Percentiles rank a stretch among this genome's conserved stretches.
These are phyloP conservation scores for Terrapene triunguis DNA, from an alignment of 2,113 vertebrate species.

Conservation along the genomic window DNA sequence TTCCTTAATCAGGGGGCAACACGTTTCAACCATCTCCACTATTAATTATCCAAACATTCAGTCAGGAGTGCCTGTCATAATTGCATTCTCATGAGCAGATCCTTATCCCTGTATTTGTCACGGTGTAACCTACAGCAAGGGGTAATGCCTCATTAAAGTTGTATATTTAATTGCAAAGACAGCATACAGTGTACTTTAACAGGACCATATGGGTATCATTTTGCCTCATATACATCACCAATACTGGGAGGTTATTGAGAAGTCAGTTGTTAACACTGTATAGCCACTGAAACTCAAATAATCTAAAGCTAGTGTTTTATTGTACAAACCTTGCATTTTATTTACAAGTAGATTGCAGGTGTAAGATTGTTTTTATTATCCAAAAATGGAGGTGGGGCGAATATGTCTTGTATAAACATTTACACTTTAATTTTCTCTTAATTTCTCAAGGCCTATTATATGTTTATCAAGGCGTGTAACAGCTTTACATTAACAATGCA, in stretches of 20 bases:
- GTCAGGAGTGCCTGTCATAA: not conserved
- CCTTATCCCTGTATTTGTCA: not conserved
- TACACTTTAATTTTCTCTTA: slow-evolving; percentile 80
- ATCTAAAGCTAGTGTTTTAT: not conserved
- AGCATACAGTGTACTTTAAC: not conserved
- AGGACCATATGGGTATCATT: not conserved
- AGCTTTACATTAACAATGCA: slow-evolving; percentile 79
- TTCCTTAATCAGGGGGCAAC: not conserved
- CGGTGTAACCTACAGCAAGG: not conserved
- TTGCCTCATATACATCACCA: not conserved
- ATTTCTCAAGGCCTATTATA: slow-evolving; percentile 72
- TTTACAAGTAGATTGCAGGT: slow-evolving; percentile 30
- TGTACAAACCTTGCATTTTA: not conserved
- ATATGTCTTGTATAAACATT: slow-evolving; percentile 72
- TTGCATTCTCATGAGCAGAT: not conserved
- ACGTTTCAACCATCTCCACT: not conserved
- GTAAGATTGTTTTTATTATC: not conserved
- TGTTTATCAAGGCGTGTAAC: slow-evolving; percentile 74
- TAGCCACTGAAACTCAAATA: accelerated
- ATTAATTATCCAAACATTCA: not conserved
- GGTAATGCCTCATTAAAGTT: not conserved
- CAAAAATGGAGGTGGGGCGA: not conserved
- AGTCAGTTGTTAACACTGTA: not conserved
- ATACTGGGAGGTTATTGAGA: not conserved
- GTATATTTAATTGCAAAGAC: not conserved